A percentile compares a stretch with the other conserved stretches of the same genome.
These are phyloP conservation scores for Coptodon rendalli DNA, from an alignment of 2,113 vertebrate genomes.

Conservation along the genomic window DNA sequence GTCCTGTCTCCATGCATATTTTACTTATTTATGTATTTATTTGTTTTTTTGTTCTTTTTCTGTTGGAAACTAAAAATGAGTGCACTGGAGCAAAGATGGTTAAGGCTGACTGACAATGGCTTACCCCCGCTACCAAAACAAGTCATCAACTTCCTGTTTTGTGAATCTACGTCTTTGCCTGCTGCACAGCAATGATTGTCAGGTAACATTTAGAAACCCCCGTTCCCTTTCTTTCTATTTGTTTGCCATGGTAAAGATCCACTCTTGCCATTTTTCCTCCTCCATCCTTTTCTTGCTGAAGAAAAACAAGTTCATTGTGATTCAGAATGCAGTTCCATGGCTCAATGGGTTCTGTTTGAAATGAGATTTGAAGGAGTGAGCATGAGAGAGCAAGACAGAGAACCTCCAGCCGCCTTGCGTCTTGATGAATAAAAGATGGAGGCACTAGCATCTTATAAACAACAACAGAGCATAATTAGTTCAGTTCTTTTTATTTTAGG, in stretches of 20 bases:
- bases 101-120: not conserved
- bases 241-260: constrained; percentile 36
- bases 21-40: not conserved
- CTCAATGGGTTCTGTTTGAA: constrained; percentile 66
- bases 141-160: constrained; percentile 39
- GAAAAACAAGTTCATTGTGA: constrained; percentile 69
- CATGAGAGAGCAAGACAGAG: constrained; percentile 46
- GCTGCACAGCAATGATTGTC: constrained; percentile 44
- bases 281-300: not conserved
- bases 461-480: constrained; percentile 67
- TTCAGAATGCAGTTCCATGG: constrained; percentile 51
- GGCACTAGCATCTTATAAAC: constrained; percentile 50
- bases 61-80: constrained; percentile 6
- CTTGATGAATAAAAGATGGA: constrained; percentile 74
- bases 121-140: constrained; percentile 26
- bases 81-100: not conserved
- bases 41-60: not conserved
- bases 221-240: not conserved
- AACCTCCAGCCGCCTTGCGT: constrained; percentile 39
- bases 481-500: constrained; percentile 62
- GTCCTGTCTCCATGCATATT: not conserved
- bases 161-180: not conserved
- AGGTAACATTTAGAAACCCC: constrained; percentile 63
- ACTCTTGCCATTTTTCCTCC: constrained; percentile 2
- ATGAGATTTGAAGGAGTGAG: constrained; percentile 65